Evolutionary conservation across 2,888 invertebrate species (phyloP).

Genomic region (Eubasilissa splendida): DNA sequence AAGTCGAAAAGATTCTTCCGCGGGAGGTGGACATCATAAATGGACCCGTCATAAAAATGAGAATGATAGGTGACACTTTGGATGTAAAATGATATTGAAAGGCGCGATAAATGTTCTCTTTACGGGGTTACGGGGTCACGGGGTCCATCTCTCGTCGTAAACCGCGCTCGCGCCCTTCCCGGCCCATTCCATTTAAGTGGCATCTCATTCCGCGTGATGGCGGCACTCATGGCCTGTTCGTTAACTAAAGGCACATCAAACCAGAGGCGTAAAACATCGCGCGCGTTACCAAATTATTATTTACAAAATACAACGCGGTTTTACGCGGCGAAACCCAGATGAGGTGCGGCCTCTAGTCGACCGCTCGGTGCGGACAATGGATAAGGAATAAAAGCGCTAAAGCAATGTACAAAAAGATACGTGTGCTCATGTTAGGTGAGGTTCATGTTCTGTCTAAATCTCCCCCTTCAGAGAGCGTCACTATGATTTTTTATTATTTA

Average conservation of each 20-base stretch:
- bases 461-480: no score
- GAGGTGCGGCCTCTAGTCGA: no score
- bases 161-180: conserved; percentile 8
- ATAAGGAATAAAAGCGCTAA: no score
- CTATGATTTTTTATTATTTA: no score
- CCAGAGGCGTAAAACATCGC: conserved; percentile 23
- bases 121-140: conserved; percentile 18
- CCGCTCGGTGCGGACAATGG: no score
- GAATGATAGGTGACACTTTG: conserved; percentile 26
- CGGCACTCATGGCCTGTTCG: conserved; percentile 30
- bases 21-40: neutral
- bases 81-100: conserved; percentile 25
- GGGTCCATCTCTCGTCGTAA: conserved; percentile 39
- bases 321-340: no score
- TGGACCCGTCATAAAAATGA: neutral
- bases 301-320: no score
- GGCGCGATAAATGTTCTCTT: conserved; percentile 39
- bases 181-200: conserved; percentile 37
- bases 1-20: no score
- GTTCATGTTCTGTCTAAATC: no score
- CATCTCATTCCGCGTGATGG: conserved; percentile 33
- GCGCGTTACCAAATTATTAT: neutral
- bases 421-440: no score
- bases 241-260: conserved; percentile 19
- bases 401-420: no score